These are phyloP conservation scores for Eupristina koningsbergeri DNA, from an alignment of 1,140 invertebrate species.

Conservation along the genomic window DNA sequence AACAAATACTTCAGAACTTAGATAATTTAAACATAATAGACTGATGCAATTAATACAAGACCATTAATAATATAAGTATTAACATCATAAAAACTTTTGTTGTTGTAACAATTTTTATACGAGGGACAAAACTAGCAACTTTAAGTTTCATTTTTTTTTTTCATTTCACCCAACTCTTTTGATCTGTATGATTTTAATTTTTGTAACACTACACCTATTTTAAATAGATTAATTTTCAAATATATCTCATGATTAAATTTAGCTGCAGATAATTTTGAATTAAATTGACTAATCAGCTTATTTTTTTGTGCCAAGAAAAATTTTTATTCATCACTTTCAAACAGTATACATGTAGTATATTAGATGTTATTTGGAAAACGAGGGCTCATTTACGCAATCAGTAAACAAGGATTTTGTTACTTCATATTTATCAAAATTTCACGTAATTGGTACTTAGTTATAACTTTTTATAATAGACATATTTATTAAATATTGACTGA, in stretches of 20 bases:
- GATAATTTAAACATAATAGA: background rate
- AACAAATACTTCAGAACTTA: background rate
- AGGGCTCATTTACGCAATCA: background rate
- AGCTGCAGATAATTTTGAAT: background rate
- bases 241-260: background rate
- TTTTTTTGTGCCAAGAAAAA: background rate
- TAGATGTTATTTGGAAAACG: background rate
- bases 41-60: background rate
- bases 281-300: background rate
- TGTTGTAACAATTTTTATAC: too few relatives aligned
- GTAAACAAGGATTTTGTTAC: background rate
- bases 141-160: too few relatives aligned
- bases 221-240: background rate
- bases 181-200: background rate
- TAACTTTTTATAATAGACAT: background rate
- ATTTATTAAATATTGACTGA: background rate
- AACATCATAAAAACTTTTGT: background rate
- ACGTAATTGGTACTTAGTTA: background rate
- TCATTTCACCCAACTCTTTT: background rate
- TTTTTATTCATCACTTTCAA: background rate
- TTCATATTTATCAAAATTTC: background rate
- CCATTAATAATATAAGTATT: background rate
- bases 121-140: too few relatives aligned
- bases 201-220: background rate
- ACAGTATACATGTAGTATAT: background rate